These are phyloP conservation scores for Orthonevra nobilis DNA, from an alignment of 2,888 invertebrate species.

Conservation along the genomic window DNA sequence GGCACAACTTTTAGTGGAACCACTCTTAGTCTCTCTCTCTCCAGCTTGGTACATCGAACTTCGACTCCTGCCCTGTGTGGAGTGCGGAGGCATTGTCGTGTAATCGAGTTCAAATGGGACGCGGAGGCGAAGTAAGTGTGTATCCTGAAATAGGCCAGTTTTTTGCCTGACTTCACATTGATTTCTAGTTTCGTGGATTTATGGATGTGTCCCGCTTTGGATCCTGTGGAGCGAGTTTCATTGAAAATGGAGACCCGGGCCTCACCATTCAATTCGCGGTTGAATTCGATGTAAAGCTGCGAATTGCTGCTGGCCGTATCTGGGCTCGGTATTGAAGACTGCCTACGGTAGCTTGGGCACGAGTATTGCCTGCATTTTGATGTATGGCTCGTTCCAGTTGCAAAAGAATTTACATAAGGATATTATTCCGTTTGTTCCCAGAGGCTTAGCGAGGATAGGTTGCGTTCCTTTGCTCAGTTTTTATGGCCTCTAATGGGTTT, in stretches of 20 bases:
- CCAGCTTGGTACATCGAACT: slow-evolving; percentile 30
- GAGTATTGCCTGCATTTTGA: slow-evolving; percentile 12
- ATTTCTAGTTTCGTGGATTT: slow-evolving; percentile 51
- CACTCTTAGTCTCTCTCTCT: too few relatives aligned
- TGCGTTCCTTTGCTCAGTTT: slow-evolving; percentile 15
- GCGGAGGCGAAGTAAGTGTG: slow-evolving; percentile 33
- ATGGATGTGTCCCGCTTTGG: slow-evolving; percentile 51
- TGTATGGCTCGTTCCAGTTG: slow-evolving; percentile 39
- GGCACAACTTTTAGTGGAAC: slow-evolving; percentile 33
- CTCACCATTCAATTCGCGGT: slow-evolving; percentile 28
- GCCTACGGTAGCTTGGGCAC: background rate
- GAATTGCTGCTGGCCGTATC: slow-evolving; percentile 42
- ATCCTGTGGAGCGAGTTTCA: slow-evolving; percentile 18
- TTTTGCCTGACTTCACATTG: slow-evolving; percentile 65
- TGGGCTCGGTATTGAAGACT: slow-evolving; percentile 14
- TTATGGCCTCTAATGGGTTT: slow-evolving; percentile 58
- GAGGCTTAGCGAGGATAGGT: background rate
- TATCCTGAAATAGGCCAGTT: slow-evolving; percentile 63
- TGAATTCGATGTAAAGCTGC: slow-evolving; percentile 21
- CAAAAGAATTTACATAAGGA: slow-evolving; percentile 48
- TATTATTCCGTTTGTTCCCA: too few relatives aligned
- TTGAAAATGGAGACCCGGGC: background rate
- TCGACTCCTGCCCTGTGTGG: slow-evolving; percentile 22
- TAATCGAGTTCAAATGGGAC: slow-evolving; percentile 61
- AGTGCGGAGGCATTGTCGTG: slow-evolving; percentile 59